Percentiles rank a stretch among this genome's conserved stretches.
Evolutionary conservation across 2,113 vertebrate species (phyloP).

Genomic region (Callospermophilus lateralis): DNA sequence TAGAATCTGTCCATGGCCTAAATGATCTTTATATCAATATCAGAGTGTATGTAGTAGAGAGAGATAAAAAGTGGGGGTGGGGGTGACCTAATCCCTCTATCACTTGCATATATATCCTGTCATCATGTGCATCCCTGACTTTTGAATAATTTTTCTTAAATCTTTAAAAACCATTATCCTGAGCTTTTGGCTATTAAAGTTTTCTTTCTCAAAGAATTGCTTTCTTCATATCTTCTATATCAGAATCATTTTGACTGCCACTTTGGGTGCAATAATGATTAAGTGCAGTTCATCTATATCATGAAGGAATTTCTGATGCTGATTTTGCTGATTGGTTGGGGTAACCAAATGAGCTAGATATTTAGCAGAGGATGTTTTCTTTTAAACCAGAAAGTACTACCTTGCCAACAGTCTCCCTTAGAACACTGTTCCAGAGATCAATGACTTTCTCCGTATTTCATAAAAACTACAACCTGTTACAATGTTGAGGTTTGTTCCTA

Average conservation of each 20-base stretch:
- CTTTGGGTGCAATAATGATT: not conserved
- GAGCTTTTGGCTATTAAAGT: not conserved
- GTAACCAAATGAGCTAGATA: not conserved
- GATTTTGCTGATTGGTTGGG: not conserved
- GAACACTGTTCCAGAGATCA: not conserved
- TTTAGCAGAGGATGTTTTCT: not conserved
- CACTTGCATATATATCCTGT: not conserved
- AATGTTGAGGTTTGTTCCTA: no score
- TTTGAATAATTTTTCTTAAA: conserved; percentile 4
- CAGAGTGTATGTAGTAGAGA: not conserved
- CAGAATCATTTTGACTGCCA: not conserved
- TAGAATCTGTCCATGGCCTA: not conserved
- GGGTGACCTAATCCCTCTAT: not conserved
- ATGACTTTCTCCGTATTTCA: not conserved
- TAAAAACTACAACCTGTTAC: not conserved
- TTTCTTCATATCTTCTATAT: not conserved
- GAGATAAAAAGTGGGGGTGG: not conserved
- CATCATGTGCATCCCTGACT: not conserved
- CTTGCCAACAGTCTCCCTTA: not conserved
- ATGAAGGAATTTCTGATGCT: not conserved
- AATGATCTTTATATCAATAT: not conserved
- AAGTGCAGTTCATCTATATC: not conserved
- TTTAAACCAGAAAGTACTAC: not conserved
- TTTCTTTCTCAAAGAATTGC: not conserved
- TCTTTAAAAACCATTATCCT: not conserved